Evolutionary conservation across 2,888 invertebrate genomes (phyloP).

Genomic region (Nebria brevicollis): DNA sequence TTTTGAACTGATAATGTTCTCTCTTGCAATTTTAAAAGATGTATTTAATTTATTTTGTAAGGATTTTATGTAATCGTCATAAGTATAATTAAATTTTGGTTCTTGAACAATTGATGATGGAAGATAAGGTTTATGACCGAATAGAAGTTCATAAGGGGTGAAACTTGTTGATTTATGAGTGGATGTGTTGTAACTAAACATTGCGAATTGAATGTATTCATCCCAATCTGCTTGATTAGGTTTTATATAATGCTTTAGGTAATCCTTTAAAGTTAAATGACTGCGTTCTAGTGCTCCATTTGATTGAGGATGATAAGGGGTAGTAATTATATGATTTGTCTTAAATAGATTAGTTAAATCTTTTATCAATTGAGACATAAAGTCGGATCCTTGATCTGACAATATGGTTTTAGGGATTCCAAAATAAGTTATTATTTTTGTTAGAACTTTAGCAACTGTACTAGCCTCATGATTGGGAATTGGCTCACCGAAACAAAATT

Average conservation of each 20-base stretch:
- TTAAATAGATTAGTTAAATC: conserved; percentile 53
- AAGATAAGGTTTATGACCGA: conserved; percentile 50
- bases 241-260: conserved; percentile 54
- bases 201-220: conserved; percentile 52
- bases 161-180: conserved; percentile 53
- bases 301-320: conserved; percentile 54
- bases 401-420: conserved; percentile 53
- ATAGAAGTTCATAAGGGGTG: conserved; percentile 54
- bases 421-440: conserved; percentile 51
- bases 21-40: no score
- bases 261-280: conserved; percentile 54
- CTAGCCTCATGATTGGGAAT: conserved; percentile 54
- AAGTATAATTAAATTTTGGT: conserved; percentile 52
- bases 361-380: conserved; percentile 52
- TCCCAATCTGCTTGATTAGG: conserved; percentile 55
- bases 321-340: conserved; percentile 52
- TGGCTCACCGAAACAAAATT: conserved; percentile 54
- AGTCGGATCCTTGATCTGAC: conserved; percentile 54
- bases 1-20: no score
- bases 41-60: conserved; percentile 50
- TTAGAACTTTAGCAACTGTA: conserved; percentile 52
- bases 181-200: conserved; percentile 54
- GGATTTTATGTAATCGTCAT: conserved; percentile 51
- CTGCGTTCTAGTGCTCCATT: conserved; percentile 55
- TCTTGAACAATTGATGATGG: conserved; percentile 47